Evolutionary conservation across 2,888 invertebrate genomes (phyloP).

Genomic region (Pollenia griseotomentosa): DNA sequence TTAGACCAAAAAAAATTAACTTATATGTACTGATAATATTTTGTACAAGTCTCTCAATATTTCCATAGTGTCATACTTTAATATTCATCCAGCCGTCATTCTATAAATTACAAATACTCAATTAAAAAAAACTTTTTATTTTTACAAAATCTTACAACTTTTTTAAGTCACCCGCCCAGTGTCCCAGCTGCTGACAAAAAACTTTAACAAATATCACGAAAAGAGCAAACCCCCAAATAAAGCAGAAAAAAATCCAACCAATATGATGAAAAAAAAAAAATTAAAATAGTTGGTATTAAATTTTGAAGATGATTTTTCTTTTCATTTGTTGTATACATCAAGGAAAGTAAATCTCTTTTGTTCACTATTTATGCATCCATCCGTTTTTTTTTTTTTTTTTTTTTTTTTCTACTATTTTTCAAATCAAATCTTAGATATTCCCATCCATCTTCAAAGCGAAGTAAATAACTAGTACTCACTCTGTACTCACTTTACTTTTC

Average conservation of each 20-base stretch:
- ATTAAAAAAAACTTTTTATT: not conserved
- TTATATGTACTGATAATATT: too few relatives aligned
- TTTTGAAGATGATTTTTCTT: slow-evolving; percentile 65
- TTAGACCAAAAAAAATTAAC: too few relatives aligned
- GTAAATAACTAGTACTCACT: slow-evolving; percentile 2
- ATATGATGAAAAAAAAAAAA: slow-evolving; percentile 30
- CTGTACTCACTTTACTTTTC: slow-evolving; percentile 26
- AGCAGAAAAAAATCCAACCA: slow-evolving; percentile 4
- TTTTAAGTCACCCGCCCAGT: slow-evolving; percentile 1
- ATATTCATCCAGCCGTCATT: too few relatives aligned
- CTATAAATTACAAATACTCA: too few relatives aligned
- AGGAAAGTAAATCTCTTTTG: slow-evolving; percentile 67
- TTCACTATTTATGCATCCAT: slow-evolving; percentile 65
- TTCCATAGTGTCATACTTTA: too few relatives aligned
- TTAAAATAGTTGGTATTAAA: slow-evolving; percentile 49
- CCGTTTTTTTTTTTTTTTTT: slow-evolving; percentile 42
- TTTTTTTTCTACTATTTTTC: not conserved
- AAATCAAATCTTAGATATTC: slow-evolving; percentile 52
- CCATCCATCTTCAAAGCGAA: slow-evolving; percentile 49
- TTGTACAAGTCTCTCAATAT: too few relatives aligned
- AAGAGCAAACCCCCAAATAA: slow-evolving; percentile 37
- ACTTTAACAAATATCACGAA: slow-evolving; percentile 32
- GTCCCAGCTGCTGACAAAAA: not conserved
- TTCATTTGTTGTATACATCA: slow-evolving; percentile 21
- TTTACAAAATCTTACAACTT: not conserved